phyloP scores from a whole-genome alignment of 2,888 invertebrate genomes.

The Fissipunctia ypsillon region DNA sequence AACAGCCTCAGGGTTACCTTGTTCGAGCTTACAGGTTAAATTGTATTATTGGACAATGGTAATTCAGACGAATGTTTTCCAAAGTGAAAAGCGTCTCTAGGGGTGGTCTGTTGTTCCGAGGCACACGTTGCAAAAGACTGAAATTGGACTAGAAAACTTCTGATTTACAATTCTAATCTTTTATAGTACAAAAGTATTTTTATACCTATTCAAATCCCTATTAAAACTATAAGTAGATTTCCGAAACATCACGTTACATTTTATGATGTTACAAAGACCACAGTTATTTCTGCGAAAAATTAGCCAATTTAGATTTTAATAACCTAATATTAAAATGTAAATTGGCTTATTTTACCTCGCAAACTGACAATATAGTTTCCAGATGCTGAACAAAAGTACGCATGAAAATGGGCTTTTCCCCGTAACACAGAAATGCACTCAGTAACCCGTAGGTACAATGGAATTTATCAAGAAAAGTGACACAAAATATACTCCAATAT shows the following conservation, averaged over 20 bases:
- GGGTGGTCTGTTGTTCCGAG: not conserved
- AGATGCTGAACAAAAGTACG: no score
- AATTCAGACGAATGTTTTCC: conserved; percentile 43
- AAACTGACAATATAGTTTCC: not conserved
- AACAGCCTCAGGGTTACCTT: conserved; percentile 40
- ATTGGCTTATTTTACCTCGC: not conserved
- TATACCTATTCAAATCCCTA: conserved; percentile 14
- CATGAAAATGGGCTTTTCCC: conserved; percentile 15
- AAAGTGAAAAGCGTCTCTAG: conserved; percentile 24
- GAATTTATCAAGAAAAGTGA: conserved; percentile 44
- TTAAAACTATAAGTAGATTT: not conserved
- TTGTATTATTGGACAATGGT: conserved; percentile 40
- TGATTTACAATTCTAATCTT: conserved; percentile 25
- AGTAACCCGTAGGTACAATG: conserved; percentile 8
- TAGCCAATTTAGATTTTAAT: not conserved
- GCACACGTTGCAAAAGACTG: not conserved
- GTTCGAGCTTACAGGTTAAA: conserved; percentile 34
- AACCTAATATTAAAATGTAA: not conserved
- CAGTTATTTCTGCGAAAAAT: not conserved
- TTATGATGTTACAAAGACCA: not conserved
- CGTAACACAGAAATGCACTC: conserved; percentile 54
- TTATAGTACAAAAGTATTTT: conserved; percentile 16
- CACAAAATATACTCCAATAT: conserved; percentile 36
- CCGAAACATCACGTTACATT: not conserved
- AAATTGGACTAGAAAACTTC: conserved; percentile 18